Evolutionary conservation across 2,888 invertebrate species (phyloP), one percentile per base, ranked within the genome.

Genomic region (Macroteleia sp.): DNA sequence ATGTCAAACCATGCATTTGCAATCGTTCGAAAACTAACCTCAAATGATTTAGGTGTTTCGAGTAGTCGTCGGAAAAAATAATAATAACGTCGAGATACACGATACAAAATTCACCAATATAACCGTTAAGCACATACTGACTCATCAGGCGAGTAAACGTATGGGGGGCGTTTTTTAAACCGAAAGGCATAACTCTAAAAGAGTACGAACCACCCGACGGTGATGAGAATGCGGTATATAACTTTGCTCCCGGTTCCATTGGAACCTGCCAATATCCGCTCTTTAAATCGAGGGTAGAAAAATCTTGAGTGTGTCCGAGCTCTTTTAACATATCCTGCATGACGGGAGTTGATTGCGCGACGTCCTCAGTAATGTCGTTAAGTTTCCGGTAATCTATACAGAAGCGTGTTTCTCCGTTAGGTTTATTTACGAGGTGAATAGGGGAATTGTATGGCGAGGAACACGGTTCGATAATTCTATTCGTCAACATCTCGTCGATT

Each of bases 261-360:
- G 82, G 83, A 1, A 89, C 69, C 50, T 88, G 88, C 86, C 87
- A 89, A 48, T 86, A 89, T 0, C 86, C 86, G 5, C 10, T 39
- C 0, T 19, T 17, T 12, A 66, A 19, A 9, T 66, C 54, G 10
- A 66, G 16, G 0, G 83, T 83, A 0, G 85, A 66, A 39, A 87
- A 87, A n/a, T 85, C 54, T 5, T 39, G 57, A 0, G 87, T 85
- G 0, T 25, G 32, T 0, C 86, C 85, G 0, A 88, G 52, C 6
- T 81, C 83, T 10, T 82, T 80, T 0, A 87, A 17, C 0, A 82
- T 44, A 0, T 80, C 81, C 6, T 79, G 79, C 2, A 86, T 83
- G 1, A 77, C 32, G 0, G 85, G 85, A 4, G 85, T 62, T 1
- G 82, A 6, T 9, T 9, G 3, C 25, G 25, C 4, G 6, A 5